Evolutionary conservation across 2,888 invertebrate species (phyloP), one percentile per base, ranked within the genome.

Genomic region (Anthrax anthrax): DNA sequence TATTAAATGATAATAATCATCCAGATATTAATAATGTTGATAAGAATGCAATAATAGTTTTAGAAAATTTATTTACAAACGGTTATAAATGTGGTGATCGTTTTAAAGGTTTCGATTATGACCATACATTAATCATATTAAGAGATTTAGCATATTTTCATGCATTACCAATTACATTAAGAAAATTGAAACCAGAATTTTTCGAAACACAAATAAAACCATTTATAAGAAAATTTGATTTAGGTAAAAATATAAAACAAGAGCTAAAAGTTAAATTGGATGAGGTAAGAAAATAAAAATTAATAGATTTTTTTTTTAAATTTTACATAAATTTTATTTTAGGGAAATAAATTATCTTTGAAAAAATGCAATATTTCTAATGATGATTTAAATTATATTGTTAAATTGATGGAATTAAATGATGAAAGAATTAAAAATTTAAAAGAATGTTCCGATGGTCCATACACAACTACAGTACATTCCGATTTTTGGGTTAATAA

Each of bases 401-500:
- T 47, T 18, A 54, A 60, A 44, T 39, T 64, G 18, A 48, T 56
- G 13, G 37, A 51, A 1, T 17, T 52, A 3, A 43, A 52, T 50
- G 54, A 62, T 51, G 46, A 51, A 18, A 55, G 57, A 50, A 52
- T 58, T 52, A 43, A 55, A 34, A 49, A 44, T 34, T 37, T 53
- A 2, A 52, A 58, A 4, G 54, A 53, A 51, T 51, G 55, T 34
- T 53, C 62, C 45, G 58, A 71, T 52, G 55, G 68, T 23, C 67
- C 70, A 0, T 78, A 72, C 64, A 70, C 68, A 1, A 72, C 75
- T 0, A 67, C 76, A 18, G 64, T 70, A 2, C 78, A 78, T 52
- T 64, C 69, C 1, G 78, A 78, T 57, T 69, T 75, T 43, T 78
- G 78, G 78, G 71, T 73, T 14, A 78, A 77, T 55, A 78, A 78